Conservation (phyloP, 2,888 invertebrate genomes). For the Ophioninae sp. region DNA sequence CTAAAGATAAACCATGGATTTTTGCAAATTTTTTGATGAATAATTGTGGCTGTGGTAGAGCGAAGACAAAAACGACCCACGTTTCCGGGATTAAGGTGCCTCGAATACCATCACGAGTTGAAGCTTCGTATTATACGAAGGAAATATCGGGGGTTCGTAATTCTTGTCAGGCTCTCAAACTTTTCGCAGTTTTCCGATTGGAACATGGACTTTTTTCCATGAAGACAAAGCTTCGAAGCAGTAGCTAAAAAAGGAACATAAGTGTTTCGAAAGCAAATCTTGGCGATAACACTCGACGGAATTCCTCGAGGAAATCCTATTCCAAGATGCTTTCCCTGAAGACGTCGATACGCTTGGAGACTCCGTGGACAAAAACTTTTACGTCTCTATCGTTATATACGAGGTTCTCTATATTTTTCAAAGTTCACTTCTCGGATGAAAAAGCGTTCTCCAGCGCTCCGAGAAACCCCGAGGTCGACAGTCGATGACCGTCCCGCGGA, state of each 20-base stretch:
- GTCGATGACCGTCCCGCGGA: conserved; percentile 11
- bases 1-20: too few species aligned
- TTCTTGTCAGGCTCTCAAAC: background rate
- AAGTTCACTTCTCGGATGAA: conserved; percentile 33
- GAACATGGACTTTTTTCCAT: background rate
- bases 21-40: too few species aligned
- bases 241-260: background rate
- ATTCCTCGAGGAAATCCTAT: conserved; percentile 24
- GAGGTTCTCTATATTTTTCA: conserved; percentile 28
- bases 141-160: background rate
- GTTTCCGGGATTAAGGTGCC: too few species aligned
- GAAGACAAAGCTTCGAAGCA: background rate
- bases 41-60: too few species aligned
- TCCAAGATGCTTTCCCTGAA: conserved; percentile 27
- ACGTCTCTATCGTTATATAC: conserved; percentile 23
- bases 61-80: too few species aligned
- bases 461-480: conserved; percentile 33
- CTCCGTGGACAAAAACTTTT: conserved; percentile 36
- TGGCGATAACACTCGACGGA: conserved; percentile 28
- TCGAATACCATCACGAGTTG: too few species aligned
- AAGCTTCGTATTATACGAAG: background rate
- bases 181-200: background rate
- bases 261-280: conserved; percentile 27
- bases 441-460: conserved; percentile 40
- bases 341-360: conserved; percentile 38